Evolutionary conservation across 2,888 invertebrate species (phyloP).

Genomic region (Pollenia labialis): DNA sequence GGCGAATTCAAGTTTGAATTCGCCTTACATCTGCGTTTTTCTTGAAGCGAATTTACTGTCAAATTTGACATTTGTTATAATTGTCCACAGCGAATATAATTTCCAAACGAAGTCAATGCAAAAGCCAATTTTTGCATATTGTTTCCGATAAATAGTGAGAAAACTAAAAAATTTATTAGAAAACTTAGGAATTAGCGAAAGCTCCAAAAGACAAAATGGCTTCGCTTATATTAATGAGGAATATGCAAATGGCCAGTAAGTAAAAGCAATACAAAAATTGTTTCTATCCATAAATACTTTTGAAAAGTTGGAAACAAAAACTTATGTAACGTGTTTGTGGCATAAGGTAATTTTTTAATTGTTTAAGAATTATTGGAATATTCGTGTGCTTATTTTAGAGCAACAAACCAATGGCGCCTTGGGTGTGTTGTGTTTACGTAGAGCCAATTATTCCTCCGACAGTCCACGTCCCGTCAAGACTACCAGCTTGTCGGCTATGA

Average conservation of each 20-base stretch:
- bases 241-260: constrained; percentile 82
- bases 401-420: constrained; percentile 80
- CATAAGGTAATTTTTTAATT: constrained; percentile 47
- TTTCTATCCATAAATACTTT: background rate
- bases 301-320: constrained; percentile 62
- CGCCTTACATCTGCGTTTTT: background rate
- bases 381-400: constrained; percentile 60
- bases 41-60: constrained; percentile 28
- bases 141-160: constrained; percentile 4
- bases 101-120: constrained; percentile 16
- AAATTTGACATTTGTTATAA: constrained; percentile 24
- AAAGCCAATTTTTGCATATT: constrained; percentile 20
- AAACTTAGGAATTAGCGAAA: constrained; percentile 30
- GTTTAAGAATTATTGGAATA: background rate
- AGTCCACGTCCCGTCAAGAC: constrained; percentile 83
- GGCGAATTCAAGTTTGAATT: no score
- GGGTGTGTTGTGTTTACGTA: constrained; percentile 81
- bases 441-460: constrained; percentile 79
- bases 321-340: constrained; percentile 77
- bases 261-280: constrained; percentile 56
- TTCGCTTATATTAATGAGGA: constrained; percentile 81
- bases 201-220: constrained; percentile 77
- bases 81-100: constrained; percentile 25
- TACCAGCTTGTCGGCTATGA: constrained; percentile 88
- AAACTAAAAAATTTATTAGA: constrained; percentile 26